Conservation (phyloP, 2,888 invertebrate genomes). For the Creontiades dilutus region DNA sequence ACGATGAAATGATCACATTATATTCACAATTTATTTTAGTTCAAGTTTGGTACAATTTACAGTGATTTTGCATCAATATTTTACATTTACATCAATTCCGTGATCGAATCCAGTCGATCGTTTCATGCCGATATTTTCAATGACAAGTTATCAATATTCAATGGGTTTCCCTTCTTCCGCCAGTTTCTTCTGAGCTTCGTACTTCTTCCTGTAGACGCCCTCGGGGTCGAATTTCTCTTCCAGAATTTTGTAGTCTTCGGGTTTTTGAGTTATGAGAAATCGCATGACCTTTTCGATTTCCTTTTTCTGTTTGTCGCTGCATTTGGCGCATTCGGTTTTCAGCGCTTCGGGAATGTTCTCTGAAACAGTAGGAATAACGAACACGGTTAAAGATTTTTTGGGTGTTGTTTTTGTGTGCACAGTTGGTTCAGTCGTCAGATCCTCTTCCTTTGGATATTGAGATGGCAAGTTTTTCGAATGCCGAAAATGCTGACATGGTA, state of each 20-base stretch:
- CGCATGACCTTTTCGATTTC: slow-evolving; percentile 83
- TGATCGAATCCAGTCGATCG: no score
- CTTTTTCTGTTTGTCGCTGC: slow-evolving; percentile 83
- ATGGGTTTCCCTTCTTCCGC: slow-evolving; percentile 54
- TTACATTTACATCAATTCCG: no score
- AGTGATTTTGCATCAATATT: no score
- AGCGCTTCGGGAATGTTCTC: slow-evolving; percentile 86
- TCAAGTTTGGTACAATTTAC: no score
- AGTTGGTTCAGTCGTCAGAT: no score
- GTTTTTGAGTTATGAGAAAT: slow-evolving; percentile 84
- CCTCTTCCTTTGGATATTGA: no score
- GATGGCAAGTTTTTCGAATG: no score
- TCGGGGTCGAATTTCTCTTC: slow-evolving; percentile 85
- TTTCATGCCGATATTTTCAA: no score
- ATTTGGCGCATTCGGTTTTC: slow-evolving; percentile 84
- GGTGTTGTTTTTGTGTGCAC: no score
- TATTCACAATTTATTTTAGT: no score
- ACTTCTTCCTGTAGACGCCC: slow-evolving; percentile 81
- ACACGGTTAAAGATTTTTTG: not conserved
- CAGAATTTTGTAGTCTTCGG: slow-evolving; percentile 83
- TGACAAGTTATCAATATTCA: not conserved
- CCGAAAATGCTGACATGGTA: no score
- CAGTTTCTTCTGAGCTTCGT: slow-evolving; percentile 53
- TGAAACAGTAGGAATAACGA: slow-evolving; percentile 78
- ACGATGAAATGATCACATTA: no score